Base-by-base conservation (phyloP, 35 echinoderm and acorn worm species). In the Apostichopus parvimensis region DNA sequence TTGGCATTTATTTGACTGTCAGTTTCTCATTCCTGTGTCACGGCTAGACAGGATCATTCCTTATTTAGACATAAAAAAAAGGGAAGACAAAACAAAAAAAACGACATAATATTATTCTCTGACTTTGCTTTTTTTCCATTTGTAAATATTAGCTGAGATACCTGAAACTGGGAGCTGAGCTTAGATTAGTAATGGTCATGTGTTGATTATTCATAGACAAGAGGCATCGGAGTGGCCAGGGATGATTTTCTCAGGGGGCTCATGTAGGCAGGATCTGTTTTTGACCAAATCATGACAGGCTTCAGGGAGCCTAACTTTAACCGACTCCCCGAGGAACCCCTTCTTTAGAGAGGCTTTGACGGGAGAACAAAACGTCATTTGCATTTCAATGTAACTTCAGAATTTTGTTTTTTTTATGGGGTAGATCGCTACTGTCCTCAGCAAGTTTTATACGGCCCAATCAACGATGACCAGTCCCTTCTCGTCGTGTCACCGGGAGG, bases 211-310 rank as follows among this genome's bases (percentile, higher is more conserved):
- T 82, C 79, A 82, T 55, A 82, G 79, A 75, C 71, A 18, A 75
- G 71, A 75, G 71, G 71, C 54, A 58, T 54, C 20, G 23, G 55
- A 84, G 57, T 84, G 81, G 81, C 54, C 81, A 4, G 57, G 81
- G 81, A 54, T 84, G 81, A 84, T 84, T 84, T 45, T 84, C 54
- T 84, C 81, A 18, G 71, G 81, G 56, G 81, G 81, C 57, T 58
- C 56, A 9, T 15, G 18, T 58, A 58, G 57, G 81, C 52, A 84
- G 81, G 81, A 84, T 55, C 55, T 75, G 56, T 20, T 84, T 75
- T 84, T 80, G 54, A 58, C 81, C 20, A 84, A 58, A 84, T 84
- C 81, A 84, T 21, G 81, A 84, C 81, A 84, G 81, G 81, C 81
- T 54, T 84, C 81, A 59, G 81, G 81, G 81, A 84, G 53, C 53